Evolutionary conservation across 2,113 vertebrate genomes (phyloP).

Genomic region (Loxodonta africana): DNA sequence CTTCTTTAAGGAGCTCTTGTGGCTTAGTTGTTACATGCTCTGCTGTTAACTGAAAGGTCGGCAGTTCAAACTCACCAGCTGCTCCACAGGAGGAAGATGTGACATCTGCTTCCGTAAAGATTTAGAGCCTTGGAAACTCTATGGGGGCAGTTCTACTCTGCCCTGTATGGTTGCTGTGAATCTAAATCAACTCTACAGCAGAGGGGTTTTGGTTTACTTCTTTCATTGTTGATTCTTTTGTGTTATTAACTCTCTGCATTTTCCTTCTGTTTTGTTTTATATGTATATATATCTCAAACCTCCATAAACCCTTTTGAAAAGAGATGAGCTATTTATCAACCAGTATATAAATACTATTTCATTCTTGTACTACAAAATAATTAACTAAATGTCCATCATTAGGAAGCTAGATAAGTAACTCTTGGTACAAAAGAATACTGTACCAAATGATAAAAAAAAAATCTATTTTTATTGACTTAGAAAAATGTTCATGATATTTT

Average conservation of each 20-base stretch:
- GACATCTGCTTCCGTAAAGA: no score
- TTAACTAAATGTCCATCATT: background rate
- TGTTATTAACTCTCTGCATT: background rate
- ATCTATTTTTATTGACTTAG: background rate
- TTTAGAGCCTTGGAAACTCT: no score
- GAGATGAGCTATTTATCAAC: background rate
- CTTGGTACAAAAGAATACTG: background rate
- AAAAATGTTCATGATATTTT: slow-evolving; percentile 25
- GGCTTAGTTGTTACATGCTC: no score
- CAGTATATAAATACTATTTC: background rate
- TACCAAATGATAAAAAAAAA: background rate
- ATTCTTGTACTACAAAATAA: background rate
- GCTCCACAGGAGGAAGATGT: no score
- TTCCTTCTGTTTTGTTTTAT: background rate
- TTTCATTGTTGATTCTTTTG: background rate
- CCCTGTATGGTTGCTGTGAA: no score
- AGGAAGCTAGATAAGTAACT: background rate
- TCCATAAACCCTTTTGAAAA: background rate
- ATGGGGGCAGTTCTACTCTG: no score
- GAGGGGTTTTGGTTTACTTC: background rate
- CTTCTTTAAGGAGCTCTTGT: background rate
- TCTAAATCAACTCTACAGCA: background rate
- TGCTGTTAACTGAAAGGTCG: no score
- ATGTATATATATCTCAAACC: background rate
- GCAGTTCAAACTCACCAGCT: no score